phyloP scores from a whole-genome alignment of 2,797 vertebrate species.

The Cyclura pinguis region DNA sequence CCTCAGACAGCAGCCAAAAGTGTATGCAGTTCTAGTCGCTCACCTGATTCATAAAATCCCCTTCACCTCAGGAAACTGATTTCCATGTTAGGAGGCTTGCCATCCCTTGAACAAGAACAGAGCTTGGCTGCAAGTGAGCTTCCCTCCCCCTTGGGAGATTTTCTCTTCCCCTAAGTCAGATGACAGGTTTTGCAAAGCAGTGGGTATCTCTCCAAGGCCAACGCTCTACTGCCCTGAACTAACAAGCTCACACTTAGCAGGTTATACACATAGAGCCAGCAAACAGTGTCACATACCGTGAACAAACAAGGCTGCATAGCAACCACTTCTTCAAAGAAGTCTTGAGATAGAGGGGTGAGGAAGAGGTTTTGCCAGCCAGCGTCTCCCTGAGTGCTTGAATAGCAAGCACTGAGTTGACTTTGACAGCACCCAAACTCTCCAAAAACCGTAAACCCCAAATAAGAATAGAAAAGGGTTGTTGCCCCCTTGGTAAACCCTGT shows the following conservation, averaged over 20 bases:
- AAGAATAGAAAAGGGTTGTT: not conserved
- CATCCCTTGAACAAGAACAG: conserved; percentile 1
- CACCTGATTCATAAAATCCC: conserved; percentile 54
- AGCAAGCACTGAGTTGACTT: conserved; percentile 10
- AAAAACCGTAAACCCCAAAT: not conserved
- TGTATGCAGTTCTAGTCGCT: conserved; percentile 5
- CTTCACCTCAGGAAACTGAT: conserved; percentile 38
- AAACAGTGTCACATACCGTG: conserved; percentile 60
- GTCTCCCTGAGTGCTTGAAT: conserved; percentile 22
- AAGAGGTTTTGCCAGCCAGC: conserved; percentile 38
- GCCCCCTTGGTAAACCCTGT: too few species aligned
- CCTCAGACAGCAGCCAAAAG: not conserved
- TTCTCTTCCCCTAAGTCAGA: conserved; percentile 25
- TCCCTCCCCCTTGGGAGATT: not conserved
- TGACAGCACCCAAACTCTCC: conserved; percentile 33
- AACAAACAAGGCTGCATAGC: conserved; percentile 82
- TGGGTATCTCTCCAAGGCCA: not conserved
- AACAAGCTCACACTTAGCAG: conserved; percentile 49
- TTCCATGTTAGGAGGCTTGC: conserved; percentile 4
- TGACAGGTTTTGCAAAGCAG: conserved; percentile 7
- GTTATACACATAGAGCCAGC: conserved; percentile 44
- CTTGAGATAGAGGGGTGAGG: conserved; percentile 35
- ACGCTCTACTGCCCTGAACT: conserved; percentile 23
- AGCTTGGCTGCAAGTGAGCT: not conserved
- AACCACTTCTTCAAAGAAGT: conserved; percentile 74